Conservation (phyloP, 2,888 invertebrate species). For the Troides oblongomaculatus region DNA sequence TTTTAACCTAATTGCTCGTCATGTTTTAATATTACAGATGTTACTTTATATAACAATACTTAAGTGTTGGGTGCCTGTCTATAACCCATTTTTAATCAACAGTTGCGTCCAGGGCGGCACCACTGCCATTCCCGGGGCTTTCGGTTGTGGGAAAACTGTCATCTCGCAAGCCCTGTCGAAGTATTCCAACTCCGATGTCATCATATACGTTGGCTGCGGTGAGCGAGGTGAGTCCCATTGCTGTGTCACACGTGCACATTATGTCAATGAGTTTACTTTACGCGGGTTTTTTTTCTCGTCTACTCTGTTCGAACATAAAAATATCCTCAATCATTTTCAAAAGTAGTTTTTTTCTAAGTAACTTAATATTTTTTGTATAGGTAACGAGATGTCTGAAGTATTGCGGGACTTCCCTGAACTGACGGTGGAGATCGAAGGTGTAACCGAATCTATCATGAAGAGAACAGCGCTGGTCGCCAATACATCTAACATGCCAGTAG, state of each 20-base stretch:
- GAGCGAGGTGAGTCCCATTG: conserved; percentile 88
- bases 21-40: too few relatives aligned
- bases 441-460: conserved; percentile 99
- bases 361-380: conserved; percentile 36
- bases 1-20: too few relatives aligned
- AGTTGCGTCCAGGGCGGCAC: conserved; percentile 99
- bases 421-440: conserved; percentile 97
- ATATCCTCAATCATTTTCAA: too few relatives aligned
- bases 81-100: conserved; percentile 39
- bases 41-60: too few relatives aligned
- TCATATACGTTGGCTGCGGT: conserved; percentile 99
- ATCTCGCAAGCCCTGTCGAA: conserved; percentile 99
- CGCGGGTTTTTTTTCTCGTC: too few relatives aligned
- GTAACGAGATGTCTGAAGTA: conserved; percentile 99
- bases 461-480: conserved; percentile 99
- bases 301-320: too few relatives aligned
- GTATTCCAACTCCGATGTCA: conserved; percentile 99
- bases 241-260: not conserved
- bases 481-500: conserved; percentile 99
- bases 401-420: conserved; percentile 99
- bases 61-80: not conserved
- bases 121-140: conserved; percentile 99
- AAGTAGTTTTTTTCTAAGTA: not conserved
- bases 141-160: conserved; percentile 99
- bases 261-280: not conserved